A percentile compares a stretch with the other conserved stretches of the same genome.
Conservation (phyloP, 2,888 invertebrate genomes). For the Tetanocera ferruginea region DNA sequence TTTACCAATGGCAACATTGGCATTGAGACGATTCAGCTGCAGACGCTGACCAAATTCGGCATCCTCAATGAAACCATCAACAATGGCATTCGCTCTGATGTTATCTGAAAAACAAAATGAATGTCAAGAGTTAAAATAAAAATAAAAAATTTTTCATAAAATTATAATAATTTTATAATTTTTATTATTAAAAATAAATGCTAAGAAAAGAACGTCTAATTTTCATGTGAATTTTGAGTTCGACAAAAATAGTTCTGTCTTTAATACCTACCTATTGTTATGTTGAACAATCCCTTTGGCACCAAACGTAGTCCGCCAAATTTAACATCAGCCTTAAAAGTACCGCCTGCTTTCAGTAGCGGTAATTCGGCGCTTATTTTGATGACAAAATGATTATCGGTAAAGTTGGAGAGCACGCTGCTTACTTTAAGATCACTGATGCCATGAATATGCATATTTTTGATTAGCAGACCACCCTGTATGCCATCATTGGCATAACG, state of each 20-base stretch:
- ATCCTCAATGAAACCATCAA: slow-evolving; percentile 61
- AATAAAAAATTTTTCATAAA: background rate
- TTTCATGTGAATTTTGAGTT: no score
- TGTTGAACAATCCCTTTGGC: slow-evolving; percentile 74
- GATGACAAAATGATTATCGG: slow-evolving; percentile 74
- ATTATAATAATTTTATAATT: background rate
- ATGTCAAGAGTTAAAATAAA: background rate
- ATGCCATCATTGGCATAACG: slow-evolving; percentile 66
- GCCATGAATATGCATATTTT: slow-evolving; percentile 72
- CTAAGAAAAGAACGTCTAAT: background rate
- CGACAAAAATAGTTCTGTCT: no score
- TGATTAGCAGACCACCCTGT: slow-evolving; percentile 64
- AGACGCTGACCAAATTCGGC: slow-evolving; percentile 56
- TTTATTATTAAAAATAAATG: background rate
- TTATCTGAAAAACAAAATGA: slow-evolving; percentile 53
- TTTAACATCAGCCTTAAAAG: slow-evolving; percentile 76
- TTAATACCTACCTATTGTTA: slow-evolving; percentile 73
- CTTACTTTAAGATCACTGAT: slow-evolving; percentile 72
- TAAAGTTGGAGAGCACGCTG: slow-evolving; percentile 73
- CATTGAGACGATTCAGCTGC: slow-evolving; percentile 62
- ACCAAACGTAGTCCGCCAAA: slow-evolving; percentile 75
- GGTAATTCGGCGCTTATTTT: slow-evolving; percentile 76
- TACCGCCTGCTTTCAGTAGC: slow-evolving; percentile 72
- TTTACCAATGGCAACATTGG: slow-evolving; percentile 61
- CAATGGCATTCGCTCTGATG: slow-evolving; percentile 59